Percentiles rank a stretch among this genome's conserved stretches.
phyloP scores from a whole-genome alignment of 2,113 vertebrate species.

The Chunga burmeisteri region DNA sequence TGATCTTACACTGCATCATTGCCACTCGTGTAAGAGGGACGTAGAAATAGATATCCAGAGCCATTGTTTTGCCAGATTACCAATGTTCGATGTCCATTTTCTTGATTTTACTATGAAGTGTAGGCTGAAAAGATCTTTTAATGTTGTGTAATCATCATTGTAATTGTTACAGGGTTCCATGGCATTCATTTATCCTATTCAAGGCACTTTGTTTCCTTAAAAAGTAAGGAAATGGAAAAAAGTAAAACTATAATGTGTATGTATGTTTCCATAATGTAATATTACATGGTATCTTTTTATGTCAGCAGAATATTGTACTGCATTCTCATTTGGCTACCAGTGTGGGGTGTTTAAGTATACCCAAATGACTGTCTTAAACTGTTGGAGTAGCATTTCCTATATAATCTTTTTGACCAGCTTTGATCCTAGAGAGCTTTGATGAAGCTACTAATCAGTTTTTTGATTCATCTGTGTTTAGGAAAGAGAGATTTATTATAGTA shows the following conservation, averaged over 20 bases:
- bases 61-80: neutral
- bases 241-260: neutral
- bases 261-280: neutral
- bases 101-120: neutral
- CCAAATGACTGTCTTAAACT: neutral
- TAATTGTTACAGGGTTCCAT: neutral
- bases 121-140: neutral
- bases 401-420: constrained; percentile 54
- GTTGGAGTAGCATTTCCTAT: neutral
- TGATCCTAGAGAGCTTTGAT: constrained; percentile 50
- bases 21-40: neutral
- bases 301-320: neutral
- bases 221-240: neutral
- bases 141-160: neutral
- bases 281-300: neutral
- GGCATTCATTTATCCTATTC: neutral
- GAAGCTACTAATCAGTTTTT: constrained; percentile 63
- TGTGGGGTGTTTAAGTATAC: neutral
- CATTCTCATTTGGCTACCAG: neutral
- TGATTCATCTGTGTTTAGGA: constrained; percentile 51
- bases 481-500: constrained; percentile 50
- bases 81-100: neutral
- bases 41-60: neutral
- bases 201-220: neutral
- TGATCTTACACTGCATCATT: neutral